Evolutionary conservation across 2,797 vertebrate genomes (phyloP), one percentile per base, ranked within the genome.

Genomic region (Sarcoramphus papa): DNA sequence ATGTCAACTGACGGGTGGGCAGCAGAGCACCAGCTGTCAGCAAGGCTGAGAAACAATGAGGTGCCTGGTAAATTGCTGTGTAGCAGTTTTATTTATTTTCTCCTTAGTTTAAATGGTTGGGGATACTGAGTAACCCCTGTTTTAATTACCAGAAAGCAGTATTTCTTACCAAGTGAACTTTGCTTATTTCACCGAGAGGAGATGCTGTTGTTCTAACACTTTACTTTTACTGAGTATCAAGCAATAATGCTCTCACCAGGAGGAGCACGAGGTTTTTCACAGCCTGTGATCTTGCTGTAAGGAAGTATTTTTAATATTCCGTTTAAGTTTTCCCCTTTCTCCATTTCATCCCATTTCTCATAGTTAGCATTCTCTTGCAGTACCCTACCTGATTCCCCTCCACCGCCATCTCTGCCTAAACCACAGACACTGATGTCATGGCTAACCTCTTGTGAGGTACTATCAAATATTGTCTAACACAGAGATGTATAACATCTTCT

Each of bases 371-470:
- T 72, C n/a, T 37, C 31, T 40, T 60, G 43, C 22, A 43, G 14
- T 12, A 31, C 13, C 7, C 5, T 35, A 17, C 10, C 48, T 31
- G 27, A 50, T 57, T 67, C 15, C 12, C 9, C 12, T 62, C n/a
- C 40, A 21, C 2, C 2, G 0, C 12, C 43, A 3, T 43, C 22
- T 67, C 47, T 62, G n/a, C 53, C 57, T 45, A 57, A 78, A 43
- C 6, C 27, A 63, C 0, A 0, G 13, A 5, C 12, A 41, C 62
- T 2, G 1, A 35, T 82, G 47, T 45, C 21, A 5, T 17, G 23
- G 35, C 22, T 78, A 67, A 76, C 5, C 9, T 59, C 31, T 48
- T 54, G 22, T 56, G 75, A 88, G 37, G 19, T 31, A 16, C 18
- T 51, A 17, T 43, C 30, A 85, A 64, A 63, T 41, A n/a, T 22